Evolutionary conservation across 2,888 invertebrate species (phyloP).

Genomic region (Isotomurus palustris): DNA sequence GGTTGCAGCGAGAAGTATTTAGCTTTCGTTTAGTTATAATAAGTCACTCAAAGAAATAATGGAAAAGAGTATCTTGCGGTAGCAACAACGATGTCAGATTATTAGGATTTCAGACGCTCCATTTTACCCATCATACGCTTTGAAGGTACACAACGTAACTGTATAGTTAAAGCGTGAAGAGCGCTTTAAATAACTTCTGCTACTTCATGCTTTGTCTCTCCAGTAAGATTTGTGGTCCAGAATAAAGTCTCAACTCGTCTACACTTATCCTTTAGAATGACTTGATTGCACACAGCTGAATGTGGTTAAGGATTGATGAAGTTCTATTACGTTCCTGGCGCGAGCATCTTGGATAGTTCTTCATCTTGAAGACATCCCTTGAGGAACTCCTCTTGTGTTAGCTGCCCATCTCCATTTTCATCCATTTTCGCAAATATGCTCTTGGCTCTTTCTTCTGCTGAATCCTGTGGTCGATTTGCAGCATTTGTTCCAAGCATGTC

Average conservation of each 20-base stretch:
- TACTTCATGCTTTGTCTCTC: background rate
- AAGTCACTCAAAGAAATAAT: background rate
- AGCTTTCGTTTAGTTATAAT: too few relatives aligned
- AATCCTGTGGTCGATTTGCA: slow-evolving; percentile 89
- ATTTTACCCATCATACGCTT: too few relatives aligned
- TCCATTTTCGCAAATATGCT: slow-evolving; percentile 99
- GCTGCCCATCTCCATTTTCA: slow-evolving; percentile 88
- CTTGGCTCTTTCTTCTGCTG: slow-evolving; percentile 95
- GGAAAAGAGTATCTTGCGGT: slow-evolving; percentile 2
- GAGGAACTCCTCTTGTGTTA: slow-evolving; percentile 96
- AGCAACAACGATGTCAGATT: too few relatives aligned
- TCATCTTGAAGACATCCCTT: slow-evolving; percentile 96
- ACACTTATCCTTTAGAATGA: background rate
- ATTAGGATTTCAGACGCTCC: too few relatives aligned
- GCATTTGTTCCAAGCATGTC: slow-evolving; percentile 98
- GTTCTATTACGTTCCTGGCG: slow-evolving; percentile 56
- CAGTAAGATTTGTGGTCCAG: background rate
- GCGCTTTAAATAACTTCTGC: background rate
- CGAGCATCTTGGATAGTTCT: slow-evolving; percentile 89
- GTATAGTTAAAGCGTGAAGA: too few relatives aligned
- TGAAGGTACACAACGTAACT: too few relatives aligned
- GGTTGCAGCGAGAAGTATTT: too few relatives aligned
- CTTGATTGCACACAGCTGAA: slow-evolving; percentile 7
- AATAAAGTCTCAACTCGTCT: background rate
- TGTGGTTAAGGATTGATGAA: background rate